Percentiles rank a stretch among this genome's conserved stretches.
Conservation (phyloP, 2,113 vertebrate species). For the Leptobrachium ailaonicum region DNA sequence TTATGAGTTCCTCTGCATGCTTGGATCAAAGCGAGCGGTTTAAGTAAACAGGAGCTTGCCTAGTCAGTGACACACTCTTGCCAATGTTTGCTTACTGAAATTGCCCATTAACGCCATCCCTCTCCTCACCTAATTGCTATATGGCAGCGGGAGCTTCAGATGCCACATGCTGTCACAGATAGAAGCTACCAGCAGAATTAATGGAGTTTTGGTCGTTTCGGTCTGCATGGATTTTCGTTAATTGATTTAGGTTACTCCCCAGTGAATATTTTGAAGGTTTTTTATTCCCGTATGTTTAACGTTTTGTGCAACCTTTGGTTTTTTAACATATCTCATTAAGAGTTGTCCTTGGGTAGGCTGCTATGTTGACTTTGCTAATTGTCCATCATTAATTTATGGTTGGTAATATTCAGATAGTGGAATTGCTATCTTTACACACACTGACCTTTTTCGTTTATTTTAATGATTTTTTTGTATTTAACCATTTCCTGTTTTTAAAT, state of each 20-base stretch:
- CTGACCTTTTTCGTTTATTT: too few relatives aligned
- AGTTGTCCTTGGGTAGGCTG: neutral
- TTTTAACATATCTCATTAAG: neutral
- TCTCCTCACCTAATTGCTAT: conserved; percentile 26
- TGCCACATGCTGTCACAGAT: conserved; percentile 11
- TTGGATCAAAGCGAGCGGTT: neutral
- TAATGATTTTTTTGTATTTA: too few relatives aligned
- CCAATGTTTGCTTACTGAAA: conserved; percentile 40
- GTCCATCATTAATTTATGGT: neutral
- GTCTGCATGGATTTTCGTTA: conserved; percentile 35
- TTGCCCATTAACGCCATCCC: conserved; percentile 39
- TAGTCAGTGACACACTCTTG: conserved; percentile 27
- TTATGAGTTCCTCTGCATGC: neutral
- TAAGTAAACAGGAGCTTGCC: conserved; percentile 10
- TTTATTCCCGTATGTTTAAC: neutral
- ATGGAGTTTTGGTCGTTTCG: neutral
- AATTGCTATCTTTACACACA: neutral
- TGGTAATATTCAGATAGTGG: neutral
- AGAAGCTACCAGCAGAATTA: conserved; percentile 15
- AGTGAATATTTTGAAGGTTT: conserved; percentile 23
- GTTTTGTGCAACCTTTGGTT: neutral
- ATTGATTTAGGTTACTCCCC: conserved; percentile 34
- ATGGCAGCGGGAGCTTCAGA: conserved; percentile 23
- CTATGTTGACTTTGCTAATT: neutral
- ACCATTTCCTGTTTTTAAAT: too few relatives aligned